These are phyloP conservation scores for Agriopis leucophaearia DNA, from an alignment of 2,888 invertebrate genomes.

Conservation along the genomic window DNA sequence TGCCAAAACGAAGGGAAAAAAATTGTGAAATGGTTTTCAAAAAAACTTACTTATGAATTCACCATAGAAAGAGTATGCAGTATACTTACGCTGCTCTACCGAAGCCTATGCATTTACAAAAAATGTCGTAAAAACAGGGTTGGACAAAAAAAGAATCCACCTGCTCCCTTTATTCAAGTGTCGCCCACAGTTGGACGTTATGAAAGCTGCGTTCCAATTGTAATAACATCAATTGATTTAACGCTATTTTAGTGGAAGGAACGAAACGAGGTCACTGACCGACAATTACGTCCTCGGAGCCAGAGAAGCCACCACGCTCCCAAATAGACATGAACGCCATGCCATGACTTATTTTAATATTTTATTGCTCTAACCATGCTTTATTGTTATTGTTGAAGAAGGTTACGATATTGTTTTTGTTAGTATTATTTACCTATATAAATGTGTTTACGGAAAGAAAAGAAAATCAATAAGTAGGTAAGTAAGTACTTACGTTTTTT, in stretches of 20 bases:
- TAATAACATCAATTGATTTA: slow-evolving; percentile 86
- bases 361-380: slow-evolving; percentile 45
- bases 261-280: slow-evolving; percentile 82
- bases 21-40: neutral
- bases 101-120: slow-evolving; percentile 19
- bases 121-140: slow-evolving; percentile 40
- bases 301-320: slow-evolving; percentile 61
- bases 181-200: slow-evolving; percentile 68
- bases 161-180: slow-evolving; percentile 55
- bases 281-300: slow-evolving; percentile 83
- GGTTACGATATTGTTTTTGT: slow-evolving; percentile 17
- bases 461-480: neutral
- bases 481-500: neutral
- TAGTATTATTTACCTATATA: slow-evolving; percentile 2
- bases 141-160: slow-evolving; percentile 59
- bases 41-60: slow-evolving; percentile 12
- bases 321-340: slow-evolving; percentile 52
- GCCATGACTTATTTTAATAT: slow-evolving; percentile 48
- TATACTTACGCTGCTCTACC: slow-evolving; percentile 6
- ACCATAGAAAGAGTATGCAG: slow-evolving; percentile 7
- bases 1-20: neutral
- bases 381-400: slow-evolving; percentile 37
- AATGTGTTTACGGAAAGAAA: neutral
- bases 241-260: slow-evolving; percentile 84
- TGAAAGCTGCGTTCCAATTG: slow-evolving; percentile 80